Evolutionary conservation across 2,888 invertebrate species (phyloP).

Genomic region (Petrophora chlorosata): DNA sequence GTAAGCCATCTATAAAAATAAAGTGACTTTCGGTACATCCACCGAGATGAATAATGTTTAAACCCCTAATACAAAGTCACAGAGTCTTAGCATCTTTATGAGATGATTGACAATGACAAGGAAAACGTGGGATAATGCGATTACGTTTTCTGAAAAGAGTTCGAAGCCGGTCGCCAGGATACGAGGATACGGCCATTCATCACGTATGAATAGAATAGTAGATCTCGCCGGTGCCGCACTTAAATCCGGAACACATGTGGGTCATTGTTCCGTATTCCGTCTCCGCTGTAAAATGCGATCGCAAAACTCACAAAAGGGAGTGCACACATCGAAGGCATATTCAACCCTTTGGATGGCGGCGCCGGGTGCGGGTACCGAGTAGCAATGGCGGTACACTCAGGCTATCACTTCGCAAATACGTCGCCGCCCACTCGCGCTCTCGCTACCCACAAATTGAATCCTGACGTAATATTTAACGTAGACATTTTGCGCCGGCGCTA

Average conservation of each 20-base stretch:
- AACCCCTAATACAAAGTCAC: slow-evolving; percentile 35
- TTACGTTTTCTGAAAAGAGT: slow-evolving; percentile 25
- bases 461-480: slow-evolving; percentile 57
- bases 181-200: slow-evolving; percentile 17
- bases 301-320: slow-evolving; percentile 15
- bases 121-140: slow-evolving; percentile 25
- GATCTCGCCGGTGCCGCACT: slow-evolving; percentile 9
- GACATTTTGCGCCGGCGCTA: slow-evolving; percentile 47
- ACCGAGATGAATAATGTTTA: slow-evolving; percentile 37
- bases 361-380: slow-evolving; percentile 9
- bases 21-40: slow-evolving; percentile 37
- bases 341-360: slow-evolving; percentile 28
- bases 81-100: slow-evolving; percentile 30
- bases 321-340: slow-evolving; percentile 23
- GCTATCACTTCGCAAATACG: slow-evolving; percentile 38
- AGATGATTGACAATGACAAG: slow-evolving; percentile 31
- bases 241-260: slow-evolving; percentile 16
- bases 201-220: slow-evolving; percentile 15
- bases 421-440: slow-evolving; percentile 37
- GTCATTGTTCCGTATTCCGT: slow-evolving; percentile 20
- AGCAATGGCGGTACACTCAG: not conserved
- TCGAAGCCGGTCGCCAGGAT: slow-evolving; percentile 4
- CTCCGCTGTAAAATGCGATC: slow-evolving; percentile 12
- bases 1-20: slow-evolving; percentile 43
- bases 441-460: slow-evolving; percentile 54